phyloP scores from a whole-genome alignment of 23 tunicate genomes.

The Halocynthia roretzi region DNA sequence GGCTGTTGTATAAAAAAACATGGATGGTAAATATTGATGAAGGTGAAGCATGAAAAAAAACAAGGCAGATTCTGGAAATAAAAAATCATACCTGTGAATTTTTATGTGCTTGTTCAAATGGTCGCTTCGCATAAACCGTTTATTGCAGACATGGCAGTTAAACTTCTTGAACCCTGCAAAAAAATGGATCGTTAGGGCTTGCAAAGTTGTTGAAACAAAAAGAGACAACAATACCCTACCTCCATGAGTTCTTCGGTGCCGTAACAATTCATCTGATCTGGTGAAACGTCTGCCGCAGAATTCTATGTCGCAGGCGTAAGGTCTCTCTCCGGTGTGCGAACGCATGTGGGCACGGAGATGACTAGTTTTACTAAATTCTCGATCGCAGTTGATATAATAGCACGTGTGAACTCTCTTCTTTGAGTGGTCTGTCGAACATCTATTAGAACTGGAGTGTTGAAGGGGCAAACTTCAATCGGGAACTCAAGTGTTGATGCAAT shows the following conservation, averaged over 20 bases:
- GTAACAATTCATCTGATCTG: slow-evolving; percentile 38
- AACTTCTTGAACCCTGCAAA: slow-evolving; percentile 1
- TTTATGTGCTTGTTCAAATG: slow-evolving; percentile 23
- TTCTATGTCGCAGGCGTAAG: slow-evolving; percentile 18
- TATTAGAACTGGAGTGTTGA: too few species aligned
- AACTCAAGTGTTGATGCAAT: too few species aligned
- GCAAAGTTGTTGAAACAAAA: too few species aligned
- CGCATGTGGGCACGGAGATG: slow-evolving; percentile 43
- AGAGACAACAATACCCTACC: background rate
- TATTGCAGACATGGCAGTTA: slow-evolving; percentile 6
- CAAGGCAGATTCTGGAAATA: too few species aligned
- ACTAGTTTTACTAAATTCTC: slow-evolving; percentile 30
- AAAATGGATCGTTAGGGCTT: too few species aligned
- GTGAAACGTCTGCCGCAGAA: slow-evolving; percentile 33
- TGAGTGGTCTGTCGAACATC: too few species aligned
- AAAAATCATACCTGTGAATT: background rate
- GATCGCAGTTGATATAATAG: slow-evolving; percentile 9
- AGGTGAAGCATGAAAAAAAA: too few species aligned
- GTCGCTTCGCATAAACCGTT: slow-evolving; percentile 18
- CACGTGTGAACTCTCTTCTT: slow-evolving; percentile 23
- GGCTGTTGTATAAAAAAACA: too few species aligned
- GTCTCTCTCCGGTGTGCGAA: slow-evolving; percentile 61
- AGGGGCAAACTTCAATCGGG: too few species aligned
- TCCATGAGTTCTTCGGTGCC: slow-evolving; percentile 33
- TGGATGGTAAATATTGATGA: too few species aligned